phyloP scores from a whole-genome alignment of 2,797 vertebrate species.

The Orientallactaga sibirica region DNA sequence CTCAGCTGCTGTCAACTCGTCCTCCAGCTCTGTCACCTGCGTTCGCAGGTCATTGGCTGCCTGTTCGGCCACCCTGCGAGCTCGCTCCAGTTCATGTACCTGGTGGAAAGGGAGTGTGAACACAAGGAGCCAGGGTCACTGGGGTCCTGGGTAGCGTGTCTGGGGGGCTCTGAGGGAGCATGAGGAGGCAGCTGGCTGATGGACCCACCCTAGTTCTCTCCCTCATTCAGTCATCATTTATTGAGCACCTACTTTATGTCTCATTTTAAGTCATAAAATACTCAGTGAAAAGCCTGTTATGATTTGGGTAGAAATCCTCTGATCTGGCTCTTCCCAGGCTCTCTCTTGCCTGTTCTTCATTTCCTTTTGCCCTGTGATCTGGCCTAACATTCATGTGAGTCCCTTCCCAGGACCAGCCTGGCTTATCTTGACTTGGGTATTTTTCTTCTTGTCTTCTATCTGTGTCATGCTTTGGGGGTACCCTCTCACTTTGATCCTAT shows the following conservation, averaged over 20 bases:
- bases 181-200: rapidly evolving
- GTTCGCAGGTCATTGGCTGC: constrained; percentile 91
- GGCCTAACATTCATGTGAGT: too few species aligned
- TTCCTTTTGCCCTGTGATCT: too few species aligned
- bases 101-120: constrained; percentile 70
- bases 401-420: too few species aligned
- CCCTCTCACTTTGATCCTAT: too few species aligned
- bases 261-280: not conserved
- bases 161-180: not conserved
- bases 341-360: too few species aligned
- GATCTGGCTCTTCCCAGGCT: too few species aligned
- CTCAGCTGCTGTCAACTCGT: constrained; percentile 93
- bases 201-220: not conserved
- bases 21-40: constrained; percentile 95
- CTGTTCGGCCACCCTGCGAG: constrained; percentile 91
- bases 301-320: too few species aligned
- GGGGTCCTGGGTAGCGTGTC: rapidly evolving
- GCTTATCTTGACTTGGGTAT: too few species aligned
- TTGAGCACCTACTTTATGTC: not conserved
- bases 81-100: constrained; percentile 96
- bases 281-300: too few species aligned
- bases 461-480: too few species aligned
- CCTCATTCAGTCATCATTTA: too few species aligned
- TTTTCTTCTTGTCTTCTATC: too few species aligned
- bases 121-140: rapidly evolving